Percentiles rank a stretch among this genome's conserved stretches.
Evolutionary conservation across 2,888 invertebrate species (phyloP).

Genomic region (Orthosia cruda): DNA sequence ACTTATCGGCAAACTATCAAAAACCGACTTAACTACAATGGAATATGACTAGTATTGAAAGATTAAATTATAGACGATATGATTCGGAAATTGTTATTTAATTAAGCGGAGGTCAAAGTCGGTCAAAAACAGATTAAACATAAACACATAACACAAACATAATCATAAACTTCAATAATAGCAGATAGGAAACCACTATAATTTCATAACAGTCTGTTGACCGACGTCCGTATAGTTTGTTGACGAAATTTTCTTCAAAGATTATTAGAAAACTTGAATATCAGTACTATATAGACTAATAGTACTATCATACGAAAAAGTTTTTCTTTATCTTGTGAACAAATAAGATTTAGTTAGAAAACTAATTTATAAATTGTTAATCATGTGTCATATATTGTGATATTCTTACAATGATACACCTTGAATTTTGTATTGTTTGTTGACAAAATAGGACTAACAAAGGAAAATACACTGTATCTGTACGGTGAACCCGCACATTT

Average conservation of each 20-base stretch:
- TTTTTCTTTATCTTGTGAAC: neutral
- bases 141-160: no score
- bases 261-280: neutral
- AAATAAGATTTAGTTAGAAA: neutral
- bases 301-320: no score
- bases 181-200: no score
- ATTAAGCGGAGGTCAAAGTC: constrained; percentile 35
- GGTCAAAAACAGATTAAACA: constrained; percentile 22
- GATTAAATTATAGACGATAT: neutral
- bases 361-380: no score
- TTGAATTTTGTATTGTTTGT: neutral
- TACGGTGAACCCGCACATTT: no score
- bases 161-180: neutral
- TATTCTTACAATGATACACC: neutral
- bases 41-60: constrained; percentile 25
- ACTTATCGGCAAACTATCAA: neutral
- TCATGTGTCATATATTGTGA: neutral
- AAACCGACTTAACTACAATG: constrained; percentile 15
- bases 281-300: no score
- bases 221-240: neutral
- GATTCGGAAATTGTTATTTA: constrained; percentile 9
- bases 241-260: neutral
- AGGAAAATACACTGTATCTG: neutral
- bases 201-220: neutral
- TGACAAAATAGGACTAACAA: constrained; percentile 3